Base-by-base conservation (phyloP, 2,888 invertebrate genomes). In the Oasisia sp. region DNA sequence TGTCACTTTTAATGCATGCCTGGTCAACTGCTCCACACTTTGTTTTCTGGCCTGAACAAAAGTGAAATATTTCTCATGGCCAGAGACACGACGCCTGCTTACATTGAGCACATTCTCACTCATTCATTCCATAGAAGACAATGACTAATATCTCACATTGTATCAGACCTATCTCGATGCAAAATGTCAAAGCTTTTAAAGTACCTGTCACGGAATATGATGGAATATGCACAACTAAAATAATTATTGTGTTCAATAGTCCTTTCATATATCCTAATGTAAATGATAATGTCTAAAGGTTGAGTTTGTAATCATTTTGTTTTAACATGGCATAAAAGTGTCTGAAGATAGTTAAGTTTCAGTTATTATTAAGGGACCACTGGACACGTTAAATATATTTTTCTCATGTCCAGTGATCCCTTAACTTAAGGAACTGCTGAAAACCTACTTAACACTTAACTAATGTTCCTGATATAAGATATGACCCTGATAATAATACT, bases 21-120 rank as follows among this genome's bases (percentile, higher is more conserved):
- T 74, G 74, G 74, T 74, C 19, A 74, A 74, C 74, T 74, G 74
- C 74, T 74, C 74, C 74, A 74, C 74, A 74, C 74, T 74, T 27
- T 74, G 74, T 74, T 74, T 74, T 74, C 74, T 74, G 27, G 74
- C 27, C 74, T 74, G 74, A 74, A 74, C 74, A 74, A 19, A 74
- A 7, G 3, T 74, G 74, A 27, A 1, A 74, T 27, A 74, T 74
- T 7, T 27, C 27, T 74, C 74, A 74, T n/a, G n/a, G 27, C 7
- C 7, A 74, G 56, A 56, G 14, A 56, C 11, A 56, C 9, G 11
- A 56, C 9, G 56, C 9, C 19, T 74, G 74, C 74, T 74, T 74
- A n/a, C 74, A 74, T 74, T 50, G 50, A 12, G n/a, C 74, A 74
- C 27, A 27, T 7, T 27, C 27, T 27, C 5, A 27, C 4, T 27